These are phyloP conservation scores for Microctonus brassicae DNA, from an alignment of 2,888 invertebrate genomes.

Conservation along the genomic window DNA sequence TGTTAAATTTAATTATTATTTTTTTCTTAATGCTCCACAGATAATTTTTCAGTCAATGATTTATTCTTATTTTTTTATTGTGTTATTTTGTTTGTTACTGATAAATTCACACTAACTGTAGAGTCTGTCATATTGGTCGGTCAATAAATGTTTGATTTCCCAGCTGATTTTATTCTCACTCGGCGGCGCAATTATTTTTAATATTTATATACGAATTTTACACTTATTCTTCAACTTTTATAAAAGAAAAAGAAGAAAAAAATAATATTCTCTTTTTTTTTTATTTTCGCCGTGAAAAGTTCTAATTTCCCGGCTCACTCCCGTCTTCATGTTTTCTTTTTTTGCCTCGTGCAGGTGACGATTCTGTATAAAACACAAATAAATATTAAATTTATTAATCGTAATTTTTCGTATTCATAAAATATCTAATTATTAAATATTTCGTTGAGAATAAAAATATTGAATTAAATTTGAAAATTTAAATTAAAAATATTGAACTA, in stretches of 20 bases:
- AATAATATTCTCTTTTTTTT: not conserved
- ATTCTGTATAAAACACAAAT: constrained; percentile 58
- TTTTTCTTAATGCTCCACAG: constrained; percentile 42
- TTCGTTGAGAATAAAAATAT: not conserved
- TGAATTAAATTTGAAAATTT: too few species aligned
- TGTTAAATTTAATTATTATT: constrained; percentile 40
- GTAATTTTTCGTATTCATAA: not conserved
- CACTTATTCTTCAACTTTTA: constrained; percentile 62
- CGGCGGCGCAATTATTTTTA: constrained; percentile 64
- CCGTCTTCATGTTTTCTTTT: constrained; percentile 82
- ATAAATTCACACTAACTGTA: constrained; percentile 62
- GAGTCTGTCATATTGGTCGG: constrained; percentile 66
- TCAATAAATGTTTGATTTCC: constrained; percentile 57
- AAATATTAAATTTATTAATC: not conserved
- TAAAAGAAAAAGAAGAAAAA: constrained; percentile 30
- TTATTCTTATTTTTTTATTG: not conserved
- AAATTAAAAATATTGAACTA: too few species aligned
- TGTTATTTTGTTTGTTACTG: constrained; percentile 10
- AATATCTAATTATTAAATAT: constrained; percentile 28
- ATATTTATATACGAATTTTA: constrained; percentile 66
- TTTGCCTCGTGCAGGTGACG: constrained; percentile 76
- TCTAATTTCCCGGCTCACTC: constrained; percentile 68
- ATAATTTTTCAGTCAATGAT: constrained; percentile 53
- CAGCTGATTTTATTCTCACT: constrained; percentile 52
- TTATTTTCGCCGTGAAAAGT: constrained; percentile 45